Percentiles rank a stretch among this genome's conserved stretches.
Evolutionary conservation across 2,888 invertebrate species (phyloP).

Genomic region (Drosophila suboccidentalis): DNA sequence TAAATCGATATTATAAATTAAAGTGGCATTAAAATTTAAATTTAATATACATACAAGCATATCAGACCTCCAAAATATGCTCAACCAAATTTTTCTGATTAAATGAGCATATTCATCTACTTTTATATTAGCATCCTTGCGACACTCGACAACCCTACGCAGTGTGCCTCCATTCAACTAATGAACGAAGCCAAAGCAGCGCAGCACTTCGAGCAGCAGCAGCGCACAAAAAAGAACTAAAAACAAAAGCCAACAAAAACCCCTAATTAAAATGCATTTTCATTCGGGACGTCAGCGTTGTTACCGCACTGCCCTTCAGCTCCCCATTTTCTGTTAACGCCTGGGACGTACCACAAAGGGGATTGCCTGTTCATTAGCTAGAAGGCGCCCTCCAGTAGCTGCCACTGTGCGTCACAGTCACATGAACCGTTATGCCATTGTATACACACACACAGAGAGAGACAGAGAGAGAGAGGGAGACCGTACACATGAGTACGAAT

Average conservation of each 20-base stretch:
- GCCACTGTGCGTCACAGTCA: conserved; percentile 65
- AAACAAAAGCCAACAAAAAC: conserved; percentile 81
- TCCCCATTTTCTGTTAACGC: conserved; percentile 5
- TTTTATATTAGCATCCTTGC: not conserved
- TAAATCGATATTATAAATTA: no score
- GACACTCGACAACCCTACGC: conserved; percentile 57
- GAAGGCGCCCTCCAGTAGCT: conserved; percentile 35
- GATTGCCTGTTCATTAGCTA: conserved; percentile 51
- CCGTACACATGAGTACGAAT: conserved; percentile 29
- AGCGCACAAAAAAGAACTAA: conserved; percentile 60
- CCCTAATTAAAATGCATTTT: conserved; percentile 85
- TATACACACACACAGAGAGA: conserved; percentile 42
- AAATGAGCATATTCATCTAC: no score
- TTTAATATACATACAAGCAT: no score
- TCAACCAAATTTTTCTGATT: no score
- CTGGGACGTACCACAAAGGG: conserved; percentile 48
- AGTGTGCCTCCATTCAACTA: conserved; percentile 59
- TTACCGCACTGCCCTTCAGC: conserved; percentile 32
- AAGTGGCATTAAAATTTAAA: no score
- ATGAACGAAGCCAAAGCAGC: conserved; percentile 69
- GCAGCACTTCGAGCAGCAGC: no score
- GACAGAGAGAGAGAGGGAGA: conserved; percentile 4
- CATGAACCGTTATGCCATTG: conserved; percentile 76
- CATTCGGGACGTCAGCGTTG: conserved; percentile 77
- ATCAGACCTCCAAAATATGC: no score